Evolutionary conservation across 2,888 invertebrate species (phyloP).

Genomic region (Watsonalla binaria): DNA sequence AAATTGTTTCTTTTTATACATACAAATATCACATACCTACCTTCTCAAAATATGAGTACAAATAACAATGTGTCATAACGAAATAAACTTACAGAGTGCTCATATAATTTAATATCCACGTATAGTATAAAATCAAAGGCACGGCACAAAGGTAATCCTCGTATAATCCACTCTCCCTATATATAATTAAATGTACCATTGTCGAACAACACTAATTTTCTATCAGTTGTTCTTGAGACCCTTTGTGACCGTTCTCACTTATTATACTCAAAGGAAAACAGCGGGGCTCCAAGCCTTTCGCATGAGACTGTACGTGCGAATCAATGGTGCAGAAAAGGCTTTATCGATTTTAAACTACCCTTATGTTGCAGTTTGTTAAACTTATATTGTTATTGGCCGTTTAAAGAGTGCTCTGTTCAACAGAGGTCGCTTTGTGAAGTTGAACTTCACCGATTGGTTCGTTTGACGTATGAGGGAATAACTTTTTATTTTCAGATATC

Average conservation of each 20-base stretch:
- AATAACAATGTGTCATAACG: no score
- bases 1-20: no score
- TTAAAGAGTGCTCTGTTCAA: constrained; percentile 20
- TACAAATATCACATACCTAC: no score
- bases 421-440: constrained; percentile 2
- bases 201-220: constrained; percentile 47
- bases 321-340: constrained; percentile 55
- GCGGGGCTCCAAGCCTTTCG: constrained; percentile 26
- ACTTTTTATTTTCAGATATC: background rate
- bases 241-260: constrained; percentile 48
- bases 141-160: background rate
- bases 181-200: constrained; percentile 27
- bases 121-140: background rate
- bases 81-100: no score
- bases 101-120: background rate
- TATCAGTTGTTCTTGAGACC: constrained; percentile 54
- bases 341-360: constrained; percentile 58
- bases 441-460: background rate
- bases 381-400: constrained; percentile 60
- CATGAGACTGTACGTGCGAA: constrained; percentile 34
- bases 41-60: no score
- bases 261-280: constrained; percentile 51
- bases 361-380: constrained; percentile 54
- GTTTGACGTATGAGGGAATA: background rate
- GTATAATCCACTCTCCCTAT: background rate